Evolutionary conservation across 2,113 vertebrate genomes (phyloP).

Genomic region (Notiomystis cincta): DNA sequence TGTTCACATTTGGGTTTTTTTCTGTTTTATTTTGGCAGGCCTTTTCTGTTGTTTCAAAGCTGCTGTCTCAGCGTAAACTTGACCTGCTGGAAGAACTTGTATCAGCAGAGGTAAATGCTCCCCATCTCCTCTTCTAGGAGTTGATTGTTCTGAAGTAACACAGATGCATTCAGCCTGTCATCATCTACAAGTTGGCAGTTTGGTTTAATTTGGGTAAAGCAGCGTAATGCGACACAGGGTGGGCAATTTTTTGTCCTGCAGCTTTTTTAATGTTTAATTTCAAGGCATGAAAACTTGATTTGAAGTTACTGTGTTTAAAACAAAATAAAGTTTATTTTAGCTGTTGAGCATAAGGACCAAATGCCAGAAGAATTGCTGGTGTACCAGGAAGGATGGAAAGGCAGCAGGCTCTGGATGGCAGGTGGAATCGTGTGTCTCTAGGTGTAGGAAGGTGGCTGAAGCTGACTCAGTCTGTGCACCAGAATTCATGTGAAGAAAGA

Average conservation of each 20-base stretch:
- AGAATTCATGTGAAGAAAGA: not conserved
- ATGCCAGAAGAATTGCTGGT: not conserved
- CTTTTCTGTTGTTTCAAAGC: conserved; percentile 86
- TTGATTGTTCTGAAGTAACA: not conserved
- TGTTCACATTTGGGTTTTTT: not conserved
- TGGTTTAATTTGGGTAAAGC: not conserved
- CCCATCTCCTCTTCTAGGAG: not conserved
- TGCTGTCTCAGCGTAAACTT: conserved; percentile 86
- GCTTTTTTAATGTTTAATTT: not conserved
- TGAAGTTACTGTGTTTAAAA: not conserved
- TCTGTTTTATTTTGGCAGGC: conserved; percentile 73
- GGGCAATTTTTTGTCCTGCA: not conserved
- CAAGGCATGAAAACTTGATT: not conserved
- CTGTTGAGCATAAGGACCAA: not conserved
- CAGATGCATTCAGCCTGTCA: not conserved
- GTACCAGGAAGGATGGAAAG: not conserved
- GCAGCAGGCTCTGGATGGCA: not conserved
- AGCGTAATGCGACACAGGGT: fast-evolving
- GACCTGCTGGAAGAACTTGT: conserved; percentile 87
- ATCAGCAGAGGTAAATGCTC: conserved; percentile 83
- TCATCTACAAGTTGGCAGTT: not conserved
- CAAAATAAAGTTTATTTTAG: not conserved
- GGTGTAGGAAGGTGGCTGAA: not conserved
- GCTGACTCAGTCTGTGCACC: not conserved
- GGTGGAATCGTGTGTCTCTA: not conserved